A percentile compares a stretch with the other conserved stretches of the same genome.
Evolutionary conservation across 2,113 vertebrate species (phyloP).

Genomic region (Turnix velox): DNA sequence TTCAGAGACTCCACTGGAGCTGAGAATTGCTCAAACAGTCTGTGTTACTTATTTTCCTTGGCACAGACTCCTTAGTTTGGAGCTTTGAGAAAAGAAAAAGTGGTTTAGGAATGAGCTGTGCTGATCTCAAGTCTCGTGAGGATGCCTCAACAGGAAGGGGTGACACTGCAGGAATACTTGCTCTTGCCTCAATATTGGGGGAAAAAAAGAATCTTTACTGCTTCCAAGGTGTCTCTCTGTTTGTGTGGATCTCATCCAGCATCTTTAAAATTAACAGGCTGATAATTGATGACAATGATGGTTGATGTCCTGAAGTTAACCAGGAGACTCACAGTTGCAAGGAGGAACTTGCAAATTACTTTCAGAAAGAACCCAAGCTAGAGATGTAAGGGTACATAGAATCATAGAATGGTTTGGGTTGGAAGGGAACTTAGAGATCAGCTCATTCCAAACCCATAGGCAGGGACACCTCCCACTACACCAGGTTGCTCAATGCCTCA

Average conservation of each 20-base stretch:
- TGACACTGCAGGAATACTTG: not conserved
- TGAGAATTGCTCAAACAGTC: constrained; percentile 35
- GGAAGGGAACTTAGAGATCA: no score
- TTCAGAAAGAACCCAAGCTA: not conserved
- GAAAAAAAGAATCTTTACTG: not conserved
- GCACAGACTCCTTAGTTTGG: not conserved
- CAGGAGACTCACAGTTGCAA: not conserved
- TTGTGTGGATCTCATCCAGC: not conserved
- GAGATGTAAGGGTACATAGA: not conserved
- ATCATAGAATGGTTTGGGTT: no score
- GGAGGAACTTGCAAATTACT: not conserved
- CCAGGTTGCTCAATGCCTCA: no score
- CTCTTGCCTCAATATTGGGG: not conserved
- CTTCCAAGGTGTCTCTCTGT: not conserved
- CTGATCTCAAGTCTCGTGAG: constrained; percentile 35
- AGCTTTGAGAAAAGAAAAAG: constrained; percentile 38
- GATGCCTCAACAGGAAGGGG: not conserved
- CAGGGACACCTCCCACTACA: no score
- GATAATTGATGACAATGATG: not conserved
- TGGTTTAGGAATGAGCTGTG: constrained; percentile 31
- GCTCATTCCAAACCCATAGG: no score
- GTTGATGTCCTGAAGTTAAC: not conserved
- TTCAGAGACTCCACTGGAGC: constrained; percentile 32
- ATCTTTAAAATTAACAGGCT: not conserved
- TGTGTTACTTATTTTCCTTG: constrained; percentile 56